A percentile compares a stretch with the other conserved stretches of the same genome.
Evolutionary conservation across 1,140 invertebrate species (phyloP).

Genomic region (Melanaphis sacchari): DNA sequence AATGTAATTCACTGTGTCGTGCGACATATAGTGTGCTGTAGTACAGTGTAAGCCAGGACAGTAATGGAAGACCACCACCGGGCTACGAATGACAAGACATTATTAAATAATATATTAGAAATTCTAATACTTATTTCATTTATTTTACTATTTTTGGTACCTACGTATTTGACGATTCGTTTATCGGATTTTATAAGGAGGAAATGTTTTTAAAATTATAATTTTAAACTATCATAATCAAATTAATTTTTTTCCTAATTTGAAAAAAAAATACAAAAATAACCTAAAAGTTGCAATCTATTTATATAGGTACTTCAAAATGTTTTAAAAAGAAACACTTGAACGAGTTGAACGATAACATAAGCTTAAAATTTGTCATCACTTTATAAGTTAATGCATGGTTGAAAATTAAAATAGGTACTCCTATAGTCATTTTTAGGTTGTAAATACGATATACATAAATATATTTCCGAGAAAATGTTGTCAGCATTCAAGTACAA

Average conservation of each 20-base stretch:
- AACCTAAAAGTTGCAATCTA: neutral
- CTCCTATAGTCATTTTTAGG: neutral
- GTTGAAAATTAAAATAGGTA: neutral
- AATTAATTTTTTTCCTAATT: neutral
- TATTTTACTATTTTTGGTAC: neutral
- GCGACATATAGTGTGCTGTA: too few species aligned
- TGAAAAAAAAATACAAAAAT: neutral
- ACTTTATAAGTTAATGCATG: neutral
- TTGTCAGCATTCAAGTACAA: neutral
- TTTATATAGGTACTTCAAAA: neutral
- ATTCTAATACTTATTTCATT: neutral
- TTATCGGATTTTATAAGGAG: neutral
- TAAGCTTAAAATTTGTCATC: neutral
- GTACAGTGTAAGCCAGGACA: too few species aligned
- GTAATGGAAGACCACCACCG: too few species aligned
- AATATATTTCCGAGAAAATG: neutral
- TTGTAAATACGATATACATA: too few species aligned
- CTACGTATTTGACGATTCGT: neutral
- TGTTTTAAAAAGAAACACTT: neutral
- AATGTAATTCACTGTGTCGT: too few species aligned
- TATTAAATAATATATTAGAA: neutral
- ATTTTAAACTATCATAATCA: neutral
- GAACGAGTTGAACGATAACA: neutral
- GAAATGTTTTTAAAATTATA: neutral
- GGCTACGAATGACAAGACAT: too few species aligned